Percentiles rank a stretch among this genome's conserved stretches.
Conservation (phyloP, 2,797 vertebrate genomes). For the Molothrus ater region DNA sequence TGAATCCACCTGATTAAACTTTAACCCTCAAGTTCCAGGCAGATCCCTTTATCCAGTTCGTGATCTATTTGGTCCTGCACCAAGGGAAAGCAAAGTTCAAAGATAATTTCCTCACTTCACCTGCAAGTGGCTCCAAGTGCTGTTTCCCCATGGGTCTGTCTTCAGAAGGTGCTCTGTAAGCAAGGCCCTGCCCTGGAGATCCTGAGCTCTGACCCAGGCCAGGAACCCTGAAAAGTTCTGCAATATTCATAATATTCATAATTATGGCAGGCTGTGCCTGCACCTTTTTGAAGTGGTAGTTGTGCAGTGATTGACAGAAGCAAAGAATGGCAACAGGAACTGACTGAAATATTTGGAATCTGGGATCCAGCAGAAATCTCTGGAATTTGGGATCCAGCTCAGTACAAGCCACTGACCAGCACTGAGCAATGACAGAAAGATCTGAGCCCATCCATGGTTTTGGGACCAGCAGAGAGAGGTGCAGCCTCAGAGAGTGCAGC, state of each 20-base stretch:
- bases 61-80: neutral
- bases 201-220: accelerated
- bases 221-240: neutral
- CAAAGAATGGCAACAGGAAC: neutral
- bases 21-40: neutral
- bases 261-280: neutral
- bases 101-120: neutral
- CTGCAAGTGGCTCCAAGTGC: neutral
- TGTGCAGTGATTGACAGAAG: neutral
- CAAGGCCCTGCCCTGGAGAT: accelerated
- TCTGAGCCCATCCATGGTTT: neutral
- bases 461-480: neutral
- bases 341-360: neutral
- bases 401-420: accelerated
- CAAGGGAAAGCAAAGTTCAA: conserved; percentile 1
- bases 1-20: neutral
- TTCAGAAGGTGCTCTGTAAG: neutral
- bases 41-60: neutral
- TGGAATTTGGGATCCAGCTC: neutral
- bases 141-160: neutral
- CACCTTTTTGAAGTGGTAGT: accelerated
- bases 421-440: neutral
- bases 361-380: neutral
- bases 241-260: neutral
- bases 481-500: neutral